These are phyloP conservation scores for Neomorphus geoffroyi DNA, from an alignment of 2,797 vertebrate species.

Conservation along the genomic window DNA sequence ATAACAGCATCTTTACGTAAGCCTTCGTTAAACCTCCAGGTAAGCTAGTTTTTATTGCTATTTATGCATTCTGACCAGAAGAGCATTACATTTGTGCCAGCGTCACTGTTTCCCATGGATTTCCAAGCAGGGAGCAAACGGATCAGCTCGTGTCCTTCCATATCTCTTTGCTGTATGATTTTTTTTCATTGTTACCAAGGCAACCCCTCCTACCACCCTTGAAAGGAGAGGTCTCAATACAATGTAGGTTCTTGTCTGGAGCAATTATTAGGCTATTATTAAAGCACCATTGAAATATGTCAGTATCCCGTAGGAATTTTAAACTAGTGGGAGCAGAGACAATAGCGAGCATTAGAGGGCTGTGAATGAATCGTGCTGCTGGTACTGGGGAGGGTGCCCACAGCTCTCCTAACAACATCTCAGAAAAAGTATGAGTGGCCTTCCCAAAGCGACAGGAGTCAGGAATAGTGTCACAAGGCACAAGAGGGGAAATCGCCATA, in stretches of 20 bases:
- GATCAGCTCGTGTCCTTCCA: conserved; percentile 14
- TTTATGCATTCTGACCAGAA: not conserved
- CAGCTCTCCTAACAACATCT: not conserved
- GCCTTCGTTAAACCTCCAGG: not conserved
- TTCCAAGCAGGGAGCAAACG: not conserved
- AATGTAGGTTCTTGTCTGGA: conserved; percentile 60
- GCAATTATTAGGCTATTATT: conserved; percentile 67
- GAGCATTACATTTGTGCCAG: not conserved
- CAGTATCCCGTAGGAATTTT: conserved; percentile 35
- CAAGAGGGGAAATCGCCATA: rapidly evolving
- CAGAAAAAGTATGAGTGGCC: not conserved
- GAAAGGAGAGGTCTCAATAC: not conserved
- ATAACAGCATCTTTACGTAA: not conserved
- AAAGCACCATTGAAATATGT: conserved; percentile 34
- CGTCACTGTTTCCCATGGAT: not conserved
- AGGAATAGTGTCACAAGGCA: not conserved
- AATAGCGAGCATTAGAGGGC: not conserved
- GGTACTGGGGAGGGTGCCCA: not conserved
- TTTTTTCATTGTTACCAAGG: conserved; percentile 49
- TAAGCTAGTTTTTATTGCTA: not conserved
- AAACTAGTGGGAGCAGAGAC: conserved; percentile 35
- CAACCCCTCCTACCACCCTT: conserved; percentile 34
- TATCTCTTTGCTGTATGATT: conserved; percentile 21
- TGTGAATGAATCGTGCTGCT: not conserved
- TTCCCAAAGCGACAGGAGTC: not conserved